Conservation (phyloP, 2,888 invertebrate genomes). For the Trimorus sp. region DNA sequence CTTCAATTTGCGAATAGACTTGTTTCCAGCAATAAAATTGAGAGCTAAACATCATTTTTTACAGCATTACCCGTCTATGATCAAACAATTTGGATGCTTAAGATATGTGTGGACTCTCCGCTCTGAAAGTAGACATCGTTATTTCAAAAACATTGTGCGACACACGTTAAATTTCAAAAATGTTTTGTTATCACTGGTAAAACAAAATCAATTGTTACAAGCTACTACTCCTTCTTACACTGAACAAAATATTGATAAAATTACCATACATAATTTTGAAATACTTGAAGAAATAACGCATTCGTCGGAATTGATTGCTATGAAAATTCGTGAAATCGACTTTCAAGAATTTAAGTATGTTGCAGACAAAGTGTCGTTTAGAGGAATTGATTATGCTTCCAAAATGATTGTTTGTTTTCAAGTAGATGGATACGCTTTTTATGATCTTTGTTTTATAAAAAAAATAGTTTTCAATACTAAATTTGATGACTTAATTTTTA, state of each 20-base stretch:
- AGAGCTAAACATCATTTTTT: conserved; percentile 64
- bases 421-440: not conserved
- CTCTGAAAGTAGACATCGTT: conserved; percentile 67
- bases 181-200: conserved; percentile 34
- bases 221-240: not conserved
- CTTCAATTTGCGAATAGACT: conserved; percentile 43
- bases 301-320: not conserved
- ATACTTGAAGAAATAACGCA: not conserved
- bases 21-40: conserved; percentile 47
- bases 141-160: conserved; percentile 62
- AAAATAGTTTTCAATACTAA: conserved; percentile 13
- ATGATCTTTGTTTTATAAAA: not conserved
- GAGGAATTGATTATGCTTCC: not conserved
- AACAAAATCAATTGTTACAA: conserved; percentile 7
- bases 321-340: not conserved
- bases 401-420: not conserved
- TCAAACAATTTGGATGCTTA: conserved; percentile 54
- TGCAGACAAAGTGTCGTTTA: not conserved
- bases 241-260: conserved; percentile 12
- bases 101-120: conserved; percentile 58
- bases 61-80: conserved; percentile 53
- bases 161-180: conserved; percentile 65
- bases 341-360: not conserved
- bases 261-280: not conserved
- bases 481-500: conserved; percentile 23